Conservation (phyloP, 2,888 invertebrate species). For the Rhorus exstirpatorius region DNA sequence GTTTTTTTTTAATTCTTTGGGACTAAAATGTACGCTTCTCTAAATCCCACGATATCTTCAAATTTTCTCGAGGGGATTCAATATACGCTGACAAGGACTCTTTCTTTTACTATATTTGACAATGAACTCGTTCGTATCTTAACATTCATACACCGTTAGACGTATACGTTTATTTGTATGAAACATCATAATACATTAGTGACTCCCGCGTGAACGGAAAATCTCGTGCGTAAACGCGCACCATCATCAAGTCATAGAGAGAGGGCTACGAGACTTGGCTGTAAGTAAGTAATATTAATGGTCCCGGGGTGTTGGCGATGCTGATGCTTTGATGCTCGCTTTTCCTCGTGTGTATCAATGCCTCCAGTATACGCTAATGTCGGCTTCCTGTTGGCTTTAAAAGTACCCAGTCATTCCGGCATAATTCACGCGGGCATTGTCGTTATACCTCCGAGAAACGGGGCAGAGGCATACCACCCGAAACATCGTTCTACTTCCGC, state of each 20-base stretch:
- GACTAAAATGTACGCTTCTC: no score
- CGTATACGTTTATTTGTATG: neutral
- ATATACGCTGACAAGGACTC: no score
- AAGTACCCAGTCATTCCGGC: slow-evolving; percentile 85
- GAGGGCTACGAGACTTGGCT: slow-evolving; percentile 60
- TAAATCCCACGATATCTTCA: no score
- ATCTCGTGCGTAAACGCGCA: slow-evolving; percentile 50
- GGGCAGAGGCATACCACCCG: slow-evolving; percentile 12
- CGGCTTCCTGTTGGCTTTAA: slow-evolving; percentile 84
- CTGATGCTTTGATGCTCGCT: slow-evolving; percentile 74
- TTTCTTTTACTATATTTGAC: neutral
- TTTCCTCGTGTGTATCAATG: slow-evolving; percentile 81
- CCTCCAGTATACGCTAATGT: slow-evolving; percentile 81
- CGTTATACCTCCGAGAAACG: slow-evolving; percentile 73
- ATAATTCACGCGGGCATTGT: slow-evolving; percentile 85
- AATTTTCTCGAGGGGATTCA: no score
- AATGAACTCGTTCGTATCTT: neutral
- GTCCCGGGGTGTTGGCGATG: slow-evolving; percentile 72
- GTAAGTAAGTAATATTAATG: slow-evolving; percentile 86
- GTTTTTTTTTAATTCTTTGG: no score
- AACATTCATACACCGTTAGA: neutral
- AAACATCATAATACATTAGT: slow-evolving; percentile 41
- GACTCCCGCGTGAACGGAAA: slow-evolving; percentile 26
- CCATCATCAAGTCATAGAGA: slow-evolving; percentile 55
- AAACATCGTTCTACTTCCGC: slow-evolving; percentile 57